Percentiles rank a stretch among this genome's conserved stretches.
Conservation (phyloP, 2,888 invertebrate genomes). For the Pycnomerus fuliginosus region DNA sequence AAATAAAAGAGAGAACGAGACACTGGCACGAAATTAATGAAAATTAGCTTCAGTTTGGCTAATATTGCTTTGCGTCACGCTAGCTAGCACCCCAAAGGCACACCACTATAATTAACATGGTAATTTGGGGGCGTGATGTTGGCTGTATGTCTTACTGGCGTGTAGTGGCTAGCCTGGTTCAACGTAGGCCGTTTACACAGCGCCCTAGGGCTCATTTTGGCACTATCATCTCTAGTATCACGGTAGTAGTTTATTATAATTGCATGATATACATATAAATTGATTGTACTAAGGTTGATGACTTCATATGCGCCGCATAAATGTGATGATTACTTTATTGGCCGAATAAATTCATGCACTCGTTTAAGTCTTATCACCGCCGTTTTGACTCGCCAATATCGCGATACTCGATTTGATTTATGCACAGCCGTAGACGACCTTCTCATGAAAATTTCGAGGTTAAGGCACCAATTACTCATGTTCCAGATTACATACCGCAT, state of each 20-base stretch:
- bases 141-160: conserved; percentile 52
- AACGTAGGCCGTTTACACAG: conserved; percentile 29
- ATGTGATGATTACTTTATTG: conserved; percentile 44
- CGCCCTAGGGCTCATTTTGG: conserved; percentile 40
- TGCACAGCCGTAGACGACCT: no score
- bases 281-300: conserved; percentile 53
- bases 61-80: conserved; percentile 48
- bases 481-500: no score
- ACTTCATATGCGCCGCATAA: conserved; percentile 46
- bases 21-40: conserved; percentile 42
- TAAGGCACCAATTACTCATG: no score
- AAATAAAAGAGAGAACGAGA: conserved; percentile 31
- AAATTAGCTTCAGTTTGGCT: conserved; percentile 44
- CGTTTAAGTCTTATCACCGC: no score
- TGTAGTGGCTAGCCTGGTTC: conserved; percentile 51
- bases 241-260: conserved; percentile 41
- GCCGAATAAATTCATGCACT: conserved; percentile 22
- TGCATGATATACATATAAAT: conserved; percentile 55
- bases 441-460: no score
- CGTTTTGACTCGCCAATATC: conserved; percentile 7
- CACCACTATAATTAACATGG: conserved; percentile 53
- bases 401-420: neutral
- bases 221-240: conserved; percentile 33
- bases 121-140: conserved; percentile 54
- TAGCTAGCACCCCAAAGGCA: conserved; percentile 44